A percentile compares a stretch with the other conserved stretches of the same genome.
These are phyloP conservation scores for Ecliptopera silaceata DNA, from an alignment of 2,888 invertebrate species.

Conservation along the genomic window DNA sequence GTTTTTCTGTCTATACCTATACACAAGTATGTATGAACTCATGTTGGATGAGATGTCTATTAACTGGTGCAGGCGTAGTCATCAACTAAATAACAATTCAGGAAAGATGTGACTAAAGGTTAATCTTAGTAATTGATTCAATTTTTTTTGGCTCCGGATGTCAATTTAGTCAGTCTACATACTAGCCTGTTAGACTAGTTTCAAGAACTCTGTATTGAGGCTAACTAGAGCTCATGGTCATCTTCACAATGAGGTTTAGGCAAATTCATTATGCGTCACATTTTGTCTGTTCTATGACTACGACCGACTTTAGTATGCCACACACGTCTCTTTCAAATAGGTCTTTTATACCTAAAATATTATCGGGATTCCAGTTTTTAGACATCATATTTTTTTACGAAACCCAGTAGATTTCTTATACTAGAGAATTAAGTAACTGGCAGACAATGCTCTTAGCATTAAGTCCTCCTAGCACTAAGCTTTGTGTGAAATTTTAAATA, in stretches of 20 bases:
- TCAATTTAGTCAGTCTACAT: constrained; percentile 37
- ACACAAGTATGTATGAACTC: too few species aligned
- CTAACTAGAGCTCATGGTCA: constrained; percentile 38
- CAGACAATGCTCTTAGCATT: too few species aligned
- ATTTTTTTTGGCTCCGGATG: constrained; percentile 38
- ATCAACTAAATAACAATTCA: constrained; percentile 17
- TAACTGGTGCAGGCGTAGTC: neutral
- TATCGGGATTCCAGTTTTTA: too few species aligned
- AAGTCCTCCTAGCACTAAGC: too few species aligned
- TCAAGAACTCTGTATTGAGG: constrained; percentile 37
- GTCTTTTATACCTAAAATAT: too few species aligned
- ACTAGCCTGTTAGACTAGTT: constrained; percentile 31
- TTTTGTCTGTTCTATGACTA: neutral
- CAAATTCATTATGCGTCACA: constrained; percentile 17
- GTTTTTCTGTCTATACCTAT: too few species aligned
- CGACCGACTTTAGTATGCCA: neutral
- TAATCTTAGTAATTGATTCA: constrained; percentile 37
- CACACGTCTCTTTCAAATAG: neutral
- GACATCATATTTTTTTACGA: too few species aligned
- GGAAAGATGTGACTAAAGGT: constrained; percentile 30
- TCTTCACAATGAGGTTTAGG: constrained; percentile 29
- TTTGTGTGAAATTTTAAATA: too few species aligned
- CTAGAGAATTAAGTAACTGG: too few species aligned
- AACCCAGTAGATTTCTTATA: too few species aligned
- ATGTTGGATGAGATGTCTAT: too few species aligned